Conservation (phyloP, 2,113 vertebrate genomes). For the Epinephelus moara region DNA sequence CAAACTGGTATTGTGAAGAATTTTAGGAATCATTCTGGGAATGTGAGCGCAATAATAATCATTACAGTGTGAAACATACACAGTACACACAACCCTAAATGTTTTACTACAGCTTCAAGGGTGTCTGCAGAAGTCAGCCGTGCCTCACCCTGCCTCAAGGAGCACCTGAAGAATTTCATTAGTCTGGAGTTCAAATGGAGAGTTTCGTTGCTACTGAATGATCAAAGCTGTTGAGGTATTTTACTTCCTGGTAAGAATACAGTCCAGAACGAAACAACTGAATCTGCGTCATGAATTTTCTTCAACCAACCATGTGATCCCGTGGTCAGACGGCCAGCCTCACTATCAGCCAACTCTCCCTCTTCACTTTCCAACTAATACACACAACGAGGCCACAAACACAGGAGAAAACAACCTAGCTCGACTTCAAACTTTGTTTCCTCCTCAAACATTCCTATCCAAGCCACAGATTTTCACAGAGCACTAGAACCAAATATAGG, state of each 20-base stretch:
- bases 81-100: neutral
- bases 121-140: neutral
- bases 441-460: conserved; percentile 72
- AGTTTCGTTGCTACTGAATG: neutral
- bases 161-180: conserved; percentile 28
- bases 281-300: neutral
- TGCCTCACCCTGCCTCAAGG: conserved; percentile 1
- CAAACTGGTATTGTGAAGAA: no score
- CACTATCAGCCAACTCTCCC: conserved; percentile 3
- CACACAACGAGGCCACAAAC: conserved; percentile 35
- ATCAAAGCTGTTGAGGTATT: neutral
- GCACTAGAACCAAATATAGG: conserved; percentile 73
- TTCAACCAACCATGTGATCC: neutral
- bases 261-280: conserved; percentile 19
- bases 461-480: conserved; percentile 63
- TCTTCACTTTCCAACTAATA: neutral
- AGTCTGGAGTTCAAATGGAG: neutral
- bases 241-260: neutral
- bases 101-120: neutral
- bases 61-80: neutral
- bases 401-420: conserved; percentile 50
- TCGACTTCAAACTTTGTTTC: conserved; percentile 64
- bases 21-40: neutral
- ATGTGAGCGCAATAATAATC: neutral
- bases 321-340: neutral